Percentiles rank a stretch among this genome's conserved stretches.
Conservation (phyloP, 2,113 vertebrate species). For the Orycteropus afer region DNA sequence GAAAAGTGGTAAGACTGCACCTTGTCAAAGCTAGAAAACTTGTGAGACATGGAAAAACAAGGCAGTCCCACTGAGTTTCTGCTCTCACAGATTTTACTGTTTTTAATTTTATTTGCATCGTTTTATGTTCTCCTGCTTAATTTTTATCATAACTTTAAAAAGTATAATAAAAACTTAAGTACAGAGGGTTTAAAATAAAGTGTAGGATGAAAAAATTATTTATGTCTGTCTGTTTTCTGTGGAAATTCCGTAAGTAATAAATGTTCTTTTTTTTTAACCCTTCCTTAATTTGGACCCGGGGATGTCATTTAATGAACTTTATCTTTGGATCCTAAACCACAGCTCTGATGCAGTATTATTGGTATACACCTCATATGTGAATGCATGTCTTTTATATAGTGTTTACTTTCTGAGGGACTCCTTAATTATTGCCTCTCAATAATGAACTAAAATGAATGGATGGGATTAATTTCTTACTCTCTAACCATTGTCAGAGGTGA, state of each 20-base stretch:
- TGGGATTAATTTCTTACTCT: neutral
- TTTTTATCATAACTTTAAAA: slow-evolving; percentile 40
- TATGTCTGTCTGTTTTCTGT: neutral
- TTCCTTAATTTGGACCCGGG: neutral
- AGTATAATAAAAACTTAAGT: slow-evolving; percentile 13
- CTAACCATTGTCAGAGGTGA: neutral
- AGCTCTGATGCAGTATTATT: neutral
- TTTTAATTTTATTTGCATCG: slow-evolving; percentile 50
- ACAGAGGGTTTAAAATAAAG: slow-evolving; percentile 16
- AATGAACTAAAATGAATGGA: neutral
- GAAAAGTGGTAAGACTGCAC: neutral
- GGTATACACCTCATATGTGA: neutral
- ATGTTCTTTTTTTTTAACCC: slow-evolving; percentile 14
- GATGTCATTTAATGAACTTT: slow-evolving; percentile 29
- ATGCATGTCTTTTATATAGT: neutral
- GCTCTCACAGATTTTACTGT: neutral
- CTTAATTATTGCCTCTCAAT: neutral
- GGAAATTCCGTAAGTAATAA: slow-evolving; percentile 18
- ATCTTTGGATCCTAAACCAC: neutral
- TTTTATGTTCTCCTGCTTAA: slow-evolving; percentile 29
- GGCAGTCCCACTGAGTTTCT: neutral
- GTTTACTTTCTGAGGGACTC: slow-evolving; percentile 7
- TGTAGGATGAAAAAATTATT: slow-evolving; percentile 7
- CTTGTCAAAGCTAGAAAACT: neutral
- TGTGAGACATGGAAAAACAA: neutral